These are phyloP conservation scores for Melanaphis sacchari DNA, from an alignment of 1,140 invertebrate species.

Conservation along the genomic window DNA sequence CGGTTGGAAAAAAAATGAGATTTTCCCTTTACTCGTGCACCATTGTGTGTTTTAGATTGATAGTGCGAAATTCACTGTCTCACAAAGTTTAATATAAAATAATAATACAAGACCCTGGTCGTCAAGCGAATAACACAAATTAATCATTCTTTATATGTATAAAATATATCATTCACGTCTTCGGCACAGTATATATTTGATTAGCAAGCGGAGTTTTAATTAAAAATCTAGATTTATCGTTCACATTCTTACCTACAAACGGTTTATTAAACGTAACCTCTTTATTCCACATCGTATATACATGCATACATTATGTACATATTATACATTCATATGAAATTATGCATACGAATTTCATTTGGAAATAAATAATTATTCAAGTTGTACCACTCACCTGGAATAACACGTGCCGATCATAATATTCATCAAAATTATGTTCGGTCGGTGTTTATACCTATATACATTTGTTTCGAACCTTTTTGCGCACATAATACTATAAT, in stretches of 20 bases:
- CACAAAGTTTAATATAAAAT: neutral
- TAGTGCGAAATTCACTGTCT: neutral
- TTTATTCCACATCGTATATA: neutral
- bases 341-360: neutral
- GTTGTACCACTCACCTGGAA: neutral
- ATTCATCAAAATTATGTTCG: neutral
- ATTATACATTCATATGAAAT: neutral
- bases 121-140: neutral
- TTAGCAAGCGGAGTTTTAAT: neutral
- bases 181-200: neutral
- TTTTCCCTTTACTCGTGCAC: neutral
- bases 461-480: neutral
- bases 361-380: neutral
- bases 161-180: neutral
- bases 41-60: neutral
- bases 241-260: neutral
- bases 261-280: neutral
- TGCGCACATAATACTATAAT: neutral
- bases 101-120: neutral
- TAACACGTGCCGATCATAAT: neutral
- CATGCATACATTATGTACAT: neutral
- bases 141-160: neutral
- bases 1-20: neutral
- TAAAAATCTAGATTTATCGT: constrained; percentile 14
- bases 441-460: neutral